phyloP scores from a whole-genome alignment of 2,113 vertebrate genomes.

The Dromiciops gliroides region DNA sequence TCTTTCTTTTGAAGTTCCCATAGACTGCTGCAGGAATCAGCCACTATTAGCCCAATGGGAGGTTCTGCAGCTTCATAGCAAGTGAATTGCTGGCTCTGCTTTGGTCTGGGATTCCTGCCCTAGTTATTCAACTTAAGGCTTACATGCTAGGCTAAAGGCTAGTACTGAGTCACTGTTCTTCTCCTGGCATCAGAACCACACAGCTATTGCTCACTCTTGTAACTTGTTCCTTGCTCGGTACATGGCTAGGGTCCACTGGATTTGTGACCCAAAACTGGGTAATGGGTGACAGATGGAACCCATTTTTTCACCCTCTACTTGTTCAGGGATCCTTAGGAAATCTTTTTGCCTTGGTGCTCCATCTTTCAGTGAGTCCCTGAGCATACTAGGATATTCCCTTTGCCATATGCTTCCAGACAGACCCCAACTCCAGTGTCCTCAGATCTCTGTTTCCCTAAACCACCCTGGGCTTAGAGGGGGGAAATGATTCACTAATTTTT shows the following conservation, averaged over 20 bases:
- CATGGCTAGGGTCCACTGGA: neutral
- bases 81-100: neutral
- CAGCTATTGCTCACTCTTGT: neutral
- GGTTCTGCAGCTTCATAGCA: neutral
- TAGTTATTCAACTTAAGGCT: too few relatives aligned
- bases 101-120: neutral
- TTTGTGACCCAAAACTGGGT: neutral
- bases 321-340: neutral
- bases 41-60: neutral
- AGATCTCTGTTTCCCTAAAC: too few relatives aligned
- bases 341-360: neutral
- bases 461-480: too few relatives aligned
- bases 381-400: neutral
- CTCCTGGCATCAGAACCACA: neutral
- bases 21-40: neutral
- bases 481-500: too few relatives aligned
- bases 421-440: too few relatives aligned
- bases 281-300: neutral
- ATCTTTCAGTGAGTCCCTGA: neutral
- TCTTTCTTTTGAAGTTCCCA: neutral
- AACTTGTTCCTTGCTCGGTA: neutral
- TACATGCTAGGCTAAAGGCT: neutral
- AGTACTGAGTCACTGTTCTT: neutral
- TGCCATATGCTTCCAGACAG: too few relatives aligned
- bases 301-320: neutral